Evolutionary conservation across 1,140 invertebrate genomes (phyloP), one percentile per base, ranked within the genome.

Genomic region (Battus philenor): DNA sequence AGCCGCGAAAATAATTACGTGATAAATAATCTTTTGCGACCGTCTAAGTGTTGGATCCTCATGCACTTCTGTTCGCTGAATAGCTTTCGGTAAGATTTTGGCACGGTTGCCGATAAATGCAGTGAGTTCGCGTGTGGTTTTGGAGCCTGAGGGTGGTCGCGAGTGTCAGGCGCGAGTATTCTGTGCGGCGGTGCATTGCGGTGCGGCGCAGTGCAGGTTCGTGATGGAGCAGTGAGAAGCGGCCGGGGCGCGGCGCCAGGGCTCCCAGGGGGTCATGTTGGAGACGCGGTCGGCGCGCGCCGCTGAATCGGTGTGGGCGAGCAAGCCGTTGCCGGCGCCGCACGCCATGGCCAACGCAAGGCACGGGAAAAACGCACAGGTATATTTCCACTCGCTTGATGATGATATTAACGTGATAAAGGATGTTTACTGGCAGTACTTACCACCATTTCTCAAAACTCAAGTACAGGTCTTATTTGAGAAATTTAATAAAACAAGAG

Each of bases 291-390:
- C 86, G 44, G 68, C 73, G 52, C 86, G 86, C 55, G 71, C 79
- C 77, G 79, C 85, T 58, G 83, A 87, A 58, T 82, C 79, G 72
- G 79, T 83, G 72, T 87, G 86, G 86, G 80, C 78, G 57, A 86
- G 72, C 61, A 87, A 87, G 63, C 86, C 83, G 61, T 69, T 87
- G 67, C 86, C 86, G 64, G 86, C 75, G 56, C 86, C 86, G 41
- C 80, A 86, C 85, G 82, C 82, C 59, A 87, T 87, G 86, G 83
- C 86, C 54, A 87, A 76, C 66, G 69, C 82, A 51, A 78, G 85
- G 55, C 85, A 87, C 65, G 79, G 79, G 33, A 87, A 87, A 59
- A 81, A 78, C 50, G 68, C 80, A 47, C 80, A 84, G 77, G 80
- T 81, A n/a, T n/a, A n/a, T n/a, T n/a, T n/a, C n/a, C n/a, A n/a